These are phyloP conservation scores for Microtus obscurus DNA, from an alignment of 2,797 vertebrate species.

Conservation along the genomic window DNA sequence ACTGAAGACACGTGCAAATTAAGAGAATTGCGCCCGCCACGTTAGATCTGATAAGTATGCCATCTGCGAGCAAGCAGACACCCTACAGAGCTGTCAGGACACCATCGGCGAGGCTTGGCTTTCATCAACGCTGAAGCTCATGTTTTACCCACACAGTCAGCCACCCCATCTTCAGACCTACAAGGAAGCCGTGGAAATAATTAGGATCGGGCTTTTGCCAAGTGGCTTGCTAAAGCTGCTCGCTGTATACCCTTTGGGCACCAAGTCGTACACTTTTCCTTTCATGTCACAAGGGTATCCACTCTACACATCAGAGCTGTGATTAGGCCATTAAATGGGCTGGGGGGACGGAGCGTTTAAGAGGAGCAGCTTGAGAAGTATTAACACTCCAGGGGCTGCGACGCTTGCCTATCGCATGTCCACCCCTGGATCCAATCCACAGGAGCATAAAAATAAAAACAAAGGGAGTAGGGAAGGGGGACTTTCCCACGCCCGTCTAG, in stretches of 20 bases:
- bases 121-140: neutral
- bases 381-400: neutral
- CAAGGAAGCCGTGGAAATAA: neutral
- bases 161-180: neutral
- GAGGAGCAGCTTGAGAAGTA: neutral
- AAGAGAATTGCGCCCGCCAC: neutral
- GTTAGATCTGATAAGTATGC: neutral
- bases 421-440: neutral
- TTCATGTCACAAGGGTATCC: constrained; percentile 10
- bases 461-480: neutral
- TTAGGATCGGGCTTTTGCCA: neutral
- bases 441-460: no score
- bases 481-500: accelerated
- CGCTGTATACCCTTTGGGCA: neutral
- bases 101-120: neutral
- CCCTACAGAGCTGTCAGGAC: neutral
- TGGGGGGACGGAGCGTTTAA: neutral
- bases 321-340: neutral
- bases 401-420: neutral
- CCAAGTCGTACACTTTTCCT: neutral
- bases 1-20: neutral
- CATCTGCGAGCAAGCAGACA: neutral
- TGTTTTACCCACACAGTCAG: neutral
- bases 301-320: constrained; percentile 16
- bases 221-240: neutral